Evolutionary conservation across 2,888 invertebrate genomes (phyloP).

Genomic region (Conus canariensis): DNA sequence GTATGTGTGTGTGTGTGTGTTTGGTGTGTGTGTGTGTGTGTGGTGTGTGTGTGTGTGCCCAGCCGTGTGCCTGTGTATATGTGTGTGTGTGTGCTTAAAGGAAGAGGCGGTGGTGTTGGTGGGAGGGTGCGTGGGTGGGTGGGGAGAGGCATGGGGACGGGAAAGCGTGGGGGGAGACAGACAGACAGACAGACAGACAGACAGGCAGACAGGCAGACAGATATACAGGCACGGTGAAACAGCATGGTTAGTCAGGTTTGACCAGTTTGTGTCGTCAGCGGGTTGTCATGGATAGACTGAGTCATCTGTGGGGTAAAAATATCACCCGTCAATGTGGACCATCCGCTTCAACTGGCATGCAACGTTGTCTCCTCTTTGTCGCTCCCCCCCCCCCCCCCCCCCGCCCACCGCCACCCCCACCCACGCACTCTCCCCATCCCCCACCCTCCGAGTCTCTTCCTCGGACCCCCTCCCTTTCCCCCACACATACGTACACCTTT

Average conservation of each 20-base stretch:
- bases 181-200: too few relatives aligned
- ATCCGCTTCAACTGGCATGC: too few relatives aligned
- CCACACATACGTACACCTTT: not conserved
- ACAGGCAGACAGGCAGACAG: too few relatives aligned
- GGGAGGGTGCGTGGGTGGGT: not conserved
- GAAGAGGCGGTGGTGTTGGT: too few relatives aligned
- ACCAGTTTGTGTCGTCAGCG: too few relatives aligned
- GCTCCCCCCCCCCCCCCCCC: not conserved
- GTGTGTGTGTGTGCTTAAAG: slow-evolving; percentile 1
- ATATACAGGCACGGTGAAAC: too few relatives aligned
- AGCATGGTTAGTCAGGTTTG: too few relatives aligned
- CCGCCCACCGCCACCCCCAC: not conserved
- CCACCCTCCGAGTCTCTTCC: not conserved
- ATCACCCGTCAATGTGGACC: too few relatives aligned
- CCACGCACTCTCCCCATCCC: not conserved
- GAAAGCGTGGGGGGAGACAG: too few relatives aligned
- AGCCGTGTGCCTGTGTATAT: not conserved
- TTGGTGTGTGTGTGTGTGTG: slow-evolving; percentile 20
- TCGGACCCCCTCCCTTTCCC: not conserved
- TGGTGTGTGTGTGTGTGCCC: not conserved
- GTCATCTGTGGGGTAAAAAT: too few relatives aligned
- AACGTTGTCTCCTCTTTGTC: not conserved
- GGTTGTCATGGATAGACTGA: too few relatives aligned
- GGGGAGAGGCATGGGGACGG: not conserved
- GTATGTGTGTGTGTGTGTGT: slow-evolving; percentile 6